phyloP scores from a whole-genome alignment of 1,140 invertebrate genomes.

The Zaprionus tsacasi region DNA sequence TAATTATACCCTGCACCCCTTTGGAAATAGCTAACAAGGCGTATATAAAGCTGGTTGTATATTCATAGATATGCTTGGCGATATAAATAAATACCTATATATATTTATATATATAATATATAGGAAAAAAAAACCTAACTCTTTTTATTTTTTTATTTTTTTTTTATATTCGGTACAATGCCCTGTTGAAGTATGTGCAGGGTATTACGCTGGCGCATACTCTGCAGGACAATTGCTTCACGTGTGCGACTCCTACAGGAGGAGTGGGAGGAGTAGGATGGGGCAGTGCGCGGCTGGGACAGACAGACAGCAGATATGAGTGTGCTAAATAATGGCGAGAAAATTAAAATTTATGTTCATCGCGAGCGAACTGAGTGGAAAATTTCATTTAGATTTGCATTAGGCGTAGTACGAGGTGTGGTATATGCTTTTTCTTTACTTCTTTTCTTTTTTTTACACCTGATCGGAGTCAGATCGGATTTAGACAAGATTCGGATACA shows the following conservation, averaged over 20 bases:
- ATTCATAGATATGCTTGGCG: no score
- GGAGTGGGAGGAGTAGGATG: no score
- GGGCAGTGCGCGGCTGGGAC: background rate
- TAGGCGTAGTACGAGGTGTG: background rate
- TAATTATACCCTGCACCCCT: background rate
- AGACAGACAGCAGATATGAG: slow-evolving; percentile 8
- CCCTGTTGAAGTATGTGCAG: background rate
- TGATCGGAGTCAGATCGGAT: slow-evolving; percentile 23
- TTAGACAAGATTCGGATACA: background rate
- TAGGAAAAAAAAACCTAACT: no score
- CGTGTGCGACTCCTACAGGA: background rate
- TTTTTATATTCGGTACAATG: no score
- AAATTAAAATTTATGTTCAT: slow-evolving; percentile 34
- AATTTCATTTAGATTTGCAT: slow-evolving; percentile 16
- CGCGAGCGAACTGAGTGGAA: background rate
- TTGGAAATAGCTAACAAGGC: background rate
- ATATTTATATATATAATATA: no score
- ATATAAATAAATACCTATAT: no score
- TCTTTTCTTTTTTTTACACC: slow-evolving; percentile 5
- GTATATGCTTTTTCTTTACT: no score
- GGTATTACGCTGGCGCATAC: background rate
- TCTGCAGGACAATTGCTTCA: background rate
- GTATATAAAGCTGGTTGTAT: no score
- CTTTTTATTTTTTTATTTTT: no score
- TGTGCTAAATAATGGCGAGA: slow-evolving; percentile 25